phyloP scores from a whole-genome alignment of 2,797 vertebrate species.

The Poeciliopsis presidionis region DNA sequence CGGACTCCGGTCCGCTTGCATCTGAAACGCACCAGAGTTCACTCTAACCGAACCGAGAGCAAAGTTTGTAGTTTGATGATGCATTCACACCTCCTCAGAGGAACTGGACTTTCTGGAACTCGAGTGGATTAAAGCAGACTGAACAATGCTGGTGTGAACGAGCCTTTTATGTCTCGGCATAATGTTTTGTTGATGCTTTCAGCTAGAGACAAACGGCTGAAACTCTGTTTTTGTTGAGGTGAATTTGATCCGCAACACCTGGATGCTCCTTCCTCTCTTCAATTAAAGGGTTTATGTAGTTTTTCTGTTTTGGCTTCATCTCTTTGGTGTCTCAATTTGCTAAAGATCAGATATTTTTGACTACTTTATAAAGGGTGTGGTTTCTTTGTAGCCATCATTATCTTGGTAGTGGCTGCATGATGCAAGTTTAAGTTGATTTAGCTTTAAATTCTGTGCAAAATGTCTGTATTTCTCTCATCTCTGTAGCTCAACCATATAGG shows the following conservation, averaged over 20 bases:
- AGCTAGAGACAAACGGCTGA: no score
- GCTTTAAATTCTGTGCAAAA: constrained; percentile 19
- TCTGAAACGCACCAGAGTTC: no score
- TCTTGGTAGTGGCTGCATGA: background rate
- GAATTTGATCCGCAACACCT: background rate
- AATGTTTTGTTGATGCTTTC: no score
- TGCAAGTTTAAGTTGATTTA: constrained; percentile 20
- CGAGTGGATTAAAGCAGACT: no score
- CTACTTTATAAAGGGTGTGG: constrained; percentile 30
- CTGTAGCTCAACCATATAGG: constrained; percentile 12
- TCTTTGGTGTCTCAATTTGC: background rate
- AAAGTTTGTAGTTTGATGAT: no score
- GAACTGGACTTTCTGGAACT: no score
- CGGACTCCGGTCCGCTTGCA: no score
- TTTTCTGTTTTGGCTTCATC: background rate
- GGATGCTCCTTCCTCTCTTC: background rate
- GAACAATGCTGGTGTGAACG: no score
- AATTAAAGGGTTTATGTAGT: background rate
- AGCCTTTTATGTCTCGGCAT: no score
- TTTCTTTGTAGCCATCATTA: background rate
- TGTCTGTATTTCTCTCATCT: constrained; percentile 2
- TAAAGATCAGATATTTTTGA: constrained; percentile 3
- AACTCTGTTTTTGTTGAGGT: background rate
- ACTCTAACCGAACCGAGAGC: no score
- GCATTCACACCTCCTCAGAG: no score